A percentile compares a stretch with the other conserved stretches of the same genome.
Conservation (phyloP, 1,140 invertebrate genomes). For the Hyphantria cunea region DNA sequence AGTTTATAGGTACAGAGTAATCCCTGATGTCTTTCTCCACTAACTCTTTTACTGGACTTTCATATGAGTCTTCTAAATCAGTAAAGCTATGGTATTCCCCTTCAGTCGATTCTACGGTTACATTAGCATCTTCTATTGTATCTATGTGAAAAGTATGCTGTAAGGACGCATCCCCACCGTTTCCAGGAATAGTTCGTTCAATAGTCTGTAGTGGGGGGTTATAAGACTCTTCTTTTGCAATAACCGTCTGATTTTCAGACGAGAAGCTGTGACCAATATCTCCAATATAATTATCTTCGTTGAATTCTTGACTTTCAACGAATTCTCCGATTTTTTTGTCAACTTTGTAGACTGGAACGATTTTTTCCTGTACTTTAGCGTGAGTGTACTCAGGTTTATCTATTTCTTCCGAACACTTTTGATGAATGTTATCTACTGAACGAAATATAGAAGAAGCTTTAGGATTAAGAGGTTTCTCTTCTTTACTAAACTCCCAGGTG, state of each 20-base stretch:
- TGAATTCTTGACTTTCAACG: constrained; percentile 73
- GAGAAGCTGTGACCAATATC: constrained; percentile 58
- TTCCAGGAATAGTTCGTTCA: not conserved
- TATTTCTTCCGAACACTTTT: constrained; percentile 45
- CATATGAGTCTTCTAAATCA: constrained; percentile 68
- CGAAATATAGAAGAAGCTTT: constrained; percentile 40
- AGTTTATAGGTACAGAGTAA: constrained; percentile 72
- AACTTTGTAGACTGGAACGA: constrained; percentile 53
- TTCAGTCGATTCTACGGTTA: constrained; percentile 46
- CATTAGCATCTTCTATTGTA: constrained; percentile 19
- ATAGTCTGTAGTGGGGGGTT: too few relatives aligned
- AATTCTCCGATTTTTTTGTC: constrained; percentile 50
- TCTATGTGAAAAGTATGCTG: not conserved
- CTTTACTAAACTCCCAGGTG: constrained; percentile 40
- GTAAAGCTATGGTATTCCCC: constrained; percentile 76
- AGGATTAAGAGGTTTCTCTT: constrained; percentile 19
- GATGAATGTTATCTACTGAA: constrained; percentile 55
- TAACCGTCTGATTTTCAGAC: constrained; percentile 54
- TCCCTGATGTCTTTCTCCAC: constrained; percentile 76
- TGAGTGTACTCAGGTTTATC: constrained; percentile 26
- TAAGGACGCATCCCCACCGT: not conserved
- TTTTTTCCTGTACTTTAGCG: constrained; percentile 53
- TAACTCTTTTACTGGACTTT: constrained; percentile 75
- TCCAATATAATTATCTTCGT: constrained; percentile 69
- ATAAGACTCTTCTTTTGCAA: constrained; percentile 34